Base-by-base conservation (phyloP, 2,113 vertebrate genomes). In the Antennarius striatus region DNA sequence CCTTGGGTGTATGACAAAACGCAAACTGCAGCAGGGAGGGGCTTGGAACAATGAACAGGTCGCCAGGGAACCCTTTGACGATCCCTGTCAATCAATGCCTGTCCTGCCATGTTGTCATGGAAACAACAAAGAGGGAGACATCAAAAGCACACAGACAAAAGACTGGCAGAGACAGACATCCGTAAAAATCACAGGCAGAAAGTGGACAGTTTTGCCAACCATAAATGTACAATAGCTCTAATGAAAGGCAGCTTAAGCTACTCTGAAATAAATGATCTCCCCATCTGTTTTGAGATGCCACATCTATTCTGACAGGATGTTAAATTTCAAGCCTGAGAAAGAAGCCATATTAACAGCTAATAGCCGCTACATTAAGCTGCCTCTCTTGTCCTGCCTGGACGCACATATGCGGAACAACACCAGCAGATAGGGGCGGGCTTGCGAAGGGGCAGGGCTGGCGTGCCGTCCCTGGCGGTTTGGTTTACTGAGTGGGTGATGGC, bases 71-170 rank as follows among this genome's bases (percentile, higher is more conserved):
- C 86, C 88, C 88, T 90, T 90, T 90, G 88, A 90, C 88, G 86
- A 89, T 90, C 73, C 81, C 86, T 91, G 90, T 91, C 90, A 91
- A 90, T 91, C 90, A 90, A 83, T 88, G 86, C 85, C 82, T 88
- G 88, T 90, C 90, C 90, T 89, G 75, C 84, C 75, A 88, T 76
- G 90, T 91, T 89, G 90, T 89, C 90, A 91, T 90, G 88, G 90
- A 89, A 91, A 91, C 90, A 90, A 89, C 87, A 90, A 91, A 91
- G 85, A 89, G 79, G 83, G 82, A 78, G 85, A 88, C 82, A 91
- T 87, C 87, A 88, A 90, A 88, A 80, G 86, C 83, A 74, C 60
- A 66, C 76, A 85, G 87, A 89, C 83, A 90, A 88, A 89, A 88
- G 90, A 82, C 77, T 78, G 81, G 84, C 76, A 88, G 85, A 83